Evolutionary conservation across 2,113 vertebrate species (phyloP).

Genomic region (Aplodontia rufa): DNA sequence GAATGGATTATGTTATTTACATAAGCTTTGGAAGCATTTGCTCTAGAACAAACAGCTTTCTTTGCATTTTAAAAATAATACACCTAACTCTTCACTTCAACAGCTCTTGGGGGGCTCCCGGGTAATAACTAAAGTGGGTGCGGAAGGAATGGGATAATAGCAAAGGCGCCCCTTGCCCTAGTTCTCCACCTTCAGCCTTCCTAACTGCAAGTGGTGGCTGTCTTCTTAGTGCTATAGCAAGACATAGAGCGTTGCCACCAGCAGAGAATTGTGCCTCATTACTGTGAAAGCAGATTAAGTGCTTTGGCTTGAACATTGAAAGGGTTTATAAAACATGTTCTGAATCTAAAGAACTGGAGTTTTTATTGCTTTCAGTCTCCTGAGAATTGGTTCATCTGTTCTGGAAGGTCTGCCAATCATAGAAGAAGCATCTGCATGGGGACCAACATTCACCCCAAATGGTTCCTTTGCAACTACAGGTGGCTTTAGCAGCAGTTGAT

Average conservation of each 20-base stretch:
- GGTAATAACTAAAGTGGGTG: too few species aligned
- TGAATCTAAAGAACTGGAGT: background rate
- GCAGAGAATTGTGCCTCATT: background rate
- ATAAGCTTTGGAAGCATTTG: background rate
- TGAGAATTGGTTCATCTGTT: background rate
- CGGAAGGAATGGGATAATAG: too few species aligned
- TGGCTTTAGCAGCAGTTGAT: background rate
- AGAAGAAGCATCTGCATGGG: background rate
- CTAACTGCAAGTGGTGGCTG: background rate
- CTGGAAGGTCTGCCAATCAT: background rate
- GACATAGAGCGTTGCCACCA: background rate
- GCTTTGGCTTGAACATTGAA: background rate
- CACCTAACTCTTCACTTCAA: background rate
- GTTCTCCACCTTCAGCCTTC: background rate
- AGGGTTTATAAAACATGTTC: background rate
- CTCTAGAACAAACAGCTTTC: background rate
- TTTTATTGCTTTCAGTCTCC: background rate
- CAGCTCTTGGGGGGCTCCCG: background rate
- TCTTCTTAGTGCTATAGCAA: accelerated
- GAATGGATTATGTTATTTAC: background rate
- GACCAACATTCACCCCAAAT: background rate
- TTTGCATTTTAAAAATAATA: background rate
- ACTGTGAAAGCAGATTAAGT: background rate
- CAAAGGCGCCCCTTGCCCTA: background rate
- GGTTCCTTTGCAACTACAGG: background rate